phyloP scores from a whole-genome alignment of 2,888 invertebrate species.

The Operophtera brumata region DNA sequence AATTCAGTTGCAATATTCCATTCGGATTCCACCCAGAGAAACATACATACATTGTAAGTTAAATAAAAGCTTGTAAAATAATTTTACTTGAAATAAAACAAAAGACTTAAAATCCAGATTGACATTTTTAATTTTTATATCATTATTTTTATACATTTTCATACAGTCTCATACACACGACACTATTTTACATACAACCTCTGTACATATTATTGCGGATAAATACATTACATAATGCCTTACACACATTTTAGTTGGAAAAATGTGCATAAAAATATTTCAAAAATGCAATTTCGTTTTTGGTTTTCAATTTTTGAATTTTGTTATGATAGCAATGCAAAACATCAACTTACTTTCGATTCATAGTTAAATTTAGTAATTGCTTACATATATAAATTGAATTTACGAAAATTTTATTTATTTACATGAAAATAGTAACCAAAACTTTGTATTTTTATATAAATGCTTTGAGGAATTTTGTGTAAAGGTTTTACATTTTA shows the following conservation, averaged over 20 bases:
- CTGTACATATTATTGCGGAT: slow-evolving; percentile 75
- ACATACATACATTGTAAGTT: no score
- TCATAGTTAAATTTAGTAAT: not conserved
- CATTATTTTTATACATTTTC: slow-evolving; percentile 60
- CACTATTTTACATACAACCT: slow-evolving; percentile 52
- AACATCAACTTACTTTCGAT: not conserved
- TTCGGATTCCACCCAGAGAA: no score
- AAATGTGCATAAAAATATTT: slow-evolving; percentile 25
- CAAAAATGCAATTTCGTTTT: slow-evolving; percentile 27
- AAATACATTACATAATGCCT: slow-evolving; percentile 56
- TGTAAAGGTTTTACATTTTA: slow-evolving; percentile 15
- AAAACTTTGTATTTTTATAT: slow-evolving; percentile 14
- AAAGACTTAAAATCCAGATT: slow-evolving; percentile 60
- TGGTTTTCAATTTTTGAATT: slow-evolving; percentile 18
- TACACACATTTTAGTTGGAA: slow-evolving; percentile 17
- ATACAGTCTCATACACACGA: slow-evolving; percentile 64
- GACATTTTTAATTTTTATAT: slow-evolving; percentile 71
- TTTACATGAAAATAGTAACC: not conserved
- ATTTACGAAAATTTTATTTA: not conserved
- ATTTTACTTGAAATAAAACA: slow-evolving; percentile 41
- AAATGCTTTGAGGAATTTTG: slow-evolving; percentile 27
- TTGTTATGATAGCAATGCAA: not conserved
- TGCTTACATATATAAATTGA: not conserved
- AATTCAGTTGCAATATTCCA: no score
- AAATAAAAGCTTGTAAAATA: no score